Percentiles rank a stretch among this genome's conserved stretches.
These are phyloP conservation scores for Arvicanthis niloticus DNA, from an alignment of 2,113 vertebrate species.

Conservation along the genomic window DNA sequence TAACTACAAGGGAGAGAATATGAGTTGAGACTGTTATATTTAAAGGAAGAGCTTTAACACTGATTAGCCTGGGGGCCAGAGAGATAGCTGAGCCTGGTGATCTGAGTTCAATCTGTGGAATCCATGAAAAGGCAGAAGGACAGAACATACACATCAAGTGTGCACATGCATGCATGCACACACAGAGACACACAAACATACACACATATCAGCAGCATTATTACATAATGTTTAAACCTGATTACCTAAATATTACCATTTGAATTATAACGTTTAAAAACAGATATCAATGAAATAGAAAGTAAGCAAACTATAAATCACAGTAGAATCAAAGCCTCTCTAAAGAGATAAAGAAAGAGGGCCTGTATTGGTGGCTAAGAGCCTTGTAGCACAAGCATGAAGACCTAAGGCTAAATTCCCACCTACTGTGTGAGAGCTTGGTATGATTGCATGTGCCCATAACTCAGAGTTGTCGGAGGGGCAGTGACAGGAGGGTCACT, in stretches of 20 bases:
- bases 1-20: neutral
- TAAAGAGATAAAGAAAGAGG: neutral
- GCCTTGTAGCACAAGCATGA: neutral
- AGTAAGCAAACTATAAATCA: neutral
- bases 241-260: neutral
- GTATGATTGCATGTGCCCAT: rapidly evolving
- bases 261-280: neutral
- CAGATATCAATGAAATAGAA: conserved; percentile 14
- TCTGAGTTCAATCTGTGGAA: neutral
- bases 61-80: neutral
- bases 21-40: conserved; percentile 37
- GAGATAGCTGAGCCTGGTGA: neutral
- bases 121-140: neutral
- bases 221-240: neutral
- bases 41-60: conserved; percentile 6
- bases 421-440: neutral
- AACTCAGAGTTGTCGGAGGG: neutral
- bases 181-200: neutral
- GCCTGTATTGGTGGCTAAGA: neutral
- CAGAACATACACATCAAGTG: neutral
- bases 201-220: neutral
- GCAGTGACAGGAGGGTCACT: neutral
- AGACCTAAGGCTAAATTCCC: neutral
- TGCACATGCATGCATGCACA: neutral
- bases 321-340: neutral